Percentiles rank a stretch among this genome's conserved stretches.
These are phyloP conservation scores for Xylota segnis DNA, from an alignment of 2,888 invertebrate species.

Conservation along the genomic window DNA sequence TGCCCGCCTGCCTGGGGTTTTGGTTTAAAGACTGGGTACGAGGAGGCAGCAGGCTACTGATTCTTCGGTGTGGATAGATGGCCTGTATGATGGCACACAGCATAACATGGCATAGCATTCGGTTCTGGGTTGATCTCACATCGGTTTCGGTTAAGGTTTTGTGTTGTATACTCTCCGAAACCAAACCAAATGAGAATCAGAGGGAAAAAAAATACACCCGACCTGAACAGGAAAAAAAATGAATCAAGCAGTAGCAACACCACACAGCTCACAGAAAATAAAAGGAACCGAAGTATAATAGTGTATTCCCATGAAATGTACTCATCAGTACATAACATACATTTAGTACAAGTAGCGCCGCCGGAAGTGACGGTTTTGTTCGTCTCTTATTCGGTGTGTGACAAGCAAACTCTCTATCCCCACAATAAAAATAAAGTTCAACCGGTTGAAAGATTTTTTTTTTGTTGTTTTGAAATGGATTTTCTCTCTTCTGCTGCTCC, in stretches of 20 bases:
- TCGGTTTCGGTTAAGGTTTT: slow-evolving; percentile 74
- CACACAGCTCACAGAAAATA: slow-evolving; percentile 70
- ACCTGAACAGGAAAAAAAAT: slow-evolving; percentile 45
- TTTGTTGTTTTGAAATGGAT: slow-evolving; percentile 43
- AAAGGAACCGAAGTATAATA: slow-evolving; percentile 75
- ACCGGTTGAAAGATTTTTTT: slow-evolving; percentile 65
- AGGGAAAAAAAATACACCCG: slow-evolving; percentile 41
- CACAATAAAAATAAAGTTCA: slow-evolving; percentile 70
- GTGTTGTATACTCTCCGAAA: slow-evolving; percentile 68
- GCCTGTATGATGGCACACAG: slow-evolving; percentile 66
- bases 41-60: slow-evolving; percentile 53
- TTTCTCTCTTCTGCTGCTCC: slow-evolving; percentile 30
- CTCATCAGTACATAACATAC: slow-evolving; percentile 78
- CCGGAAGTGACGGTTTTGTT: slow-evolving; percentile 84
- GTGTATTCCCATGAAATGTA: slow-evolving; percentile 77
- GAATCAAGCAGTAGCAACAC: slow-evolving; percentile 67
- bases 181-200: slow-evolving; percentile 71
- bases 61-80: slow-evolving; percentile 68
- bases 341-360: slow-evolving; percentile 84
- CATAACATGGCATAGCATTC: slow-evolving; percentile 62
- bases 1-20: slow-evolving; percentile 57
- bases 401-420: slow-evolving; percentile 66
- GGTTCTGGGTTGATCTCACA: slow-evolving; percentile 75
- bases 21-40: slow-evolving; percentile 33
- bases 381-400: slow-evolving; percentile 73